Conservation (phyloP, 2,888 invertebrate genomes). For the Penaeus monodon region DNA sequence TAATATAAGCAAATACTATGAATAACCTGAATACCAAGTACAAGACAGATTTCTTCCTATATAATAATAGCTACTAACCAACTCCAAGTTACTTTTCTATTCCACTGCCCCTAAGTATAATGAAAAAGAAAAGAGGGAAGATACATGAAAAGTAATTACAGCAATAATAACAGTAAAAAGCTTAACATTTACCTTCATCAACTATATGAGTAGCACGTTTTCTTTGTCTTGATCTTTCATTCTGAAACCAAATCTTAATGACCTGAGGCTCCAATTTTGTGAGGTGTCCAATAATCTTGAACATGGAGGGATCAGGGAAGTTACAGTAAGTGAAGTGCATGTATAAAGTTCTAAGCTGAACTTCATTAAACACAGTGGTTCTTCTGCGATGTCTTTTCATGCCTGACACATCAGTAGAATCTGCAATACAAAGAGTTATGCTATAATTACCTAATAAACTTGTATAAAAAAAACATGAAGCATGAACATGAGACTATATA, state of each 20-base stretch:
- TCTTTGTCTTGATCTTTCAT: constrained; percentile 64
- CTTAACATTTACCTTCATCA: constrained; percentile 37
- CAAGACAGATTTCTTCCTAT: no score
- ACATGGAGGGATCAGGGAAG: constrained; percentile 65
- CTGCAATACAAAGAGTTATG: no score
- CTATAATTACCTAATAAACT: no score
- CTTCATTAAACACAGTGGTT: constrained; percentile 64
- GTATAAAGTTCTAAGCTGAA: constrained; percentile 61
- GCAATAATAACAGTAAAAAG: background rate
- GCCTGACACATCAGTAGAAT: background rate
- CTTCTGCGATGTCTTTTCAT: constrained; percentile 51
- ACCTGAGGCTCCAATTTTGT: constrained; percentile 61
- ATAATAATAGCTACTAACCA: no score
- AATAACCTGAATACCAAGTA: no score
- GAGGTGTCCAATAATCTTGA: constrained; percentile 61
- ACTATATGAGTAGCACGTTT: constrained; percentile 53
- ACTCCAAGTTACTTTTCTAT: no score
- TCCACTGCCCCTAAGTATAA: no score
- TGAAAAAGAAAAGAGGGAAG: background rate
- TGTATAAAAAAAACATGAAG: no score
- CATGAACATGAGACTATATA: no score
- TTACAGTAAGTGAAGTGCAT: constrained; percentile 65
- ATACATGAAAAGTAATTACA: background rate
- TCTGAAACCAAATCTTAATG: constrained; percentile 65
- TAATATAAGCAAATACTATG: no score